phyloP scores from a whole-genome alignment of 2,888 invertebrate genomes.

The Drosophila birchii region DNA sequence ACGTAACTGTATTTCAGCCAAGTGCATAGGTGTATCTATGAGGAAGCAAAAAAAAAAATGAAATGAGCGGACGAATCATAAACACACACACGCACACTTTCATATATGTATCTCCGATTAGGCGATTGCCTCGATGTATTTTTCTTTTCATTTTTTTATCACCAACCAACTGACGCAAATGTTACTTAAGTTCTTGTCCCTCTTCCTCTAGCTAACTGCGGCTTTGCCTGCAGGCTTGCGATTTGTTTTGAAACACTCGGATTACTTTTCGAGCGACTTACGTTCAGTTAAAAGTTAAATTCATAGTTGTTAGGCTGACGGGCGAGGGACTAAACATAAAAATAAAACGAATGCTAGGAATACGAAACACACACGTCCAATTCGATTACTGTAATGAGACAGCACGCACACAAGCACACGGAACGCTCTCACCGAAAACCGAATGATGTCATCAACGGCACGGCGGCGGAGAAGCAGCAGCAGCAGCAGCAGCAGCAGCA shows the following conservation, averaged over 20 bases:
- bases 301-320: slow-evolving; percentile 3
- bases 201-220: slow-evolving; percentile 14
- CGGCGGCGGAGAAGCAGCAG: slow-evolving; percentile 21
- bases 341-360: slow-evolving; percentile 34
- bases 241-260: slow-evolving; percentile 30
- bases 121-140: slow-evolving; percentile 56
- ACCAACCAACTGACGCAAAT: slow-evolving; percentile 59
- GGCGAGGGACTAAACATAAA: slow-evolving; percentile 2
- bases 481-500: slow-evolving; percentile 11
- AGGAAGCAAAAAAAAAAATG: slow-evolving; percentile 35
- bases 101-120: slow-evolving; percentile 53
- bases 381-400: slow-evolving; percentile 50
- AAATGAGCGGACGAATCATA: slow-evolving; percentile 43
- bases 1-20: slow-evolving; percentile 70
- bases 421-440: slow-evolving; percentile 61
- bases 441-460: slow-evolving; percentile 76
- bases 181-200: slow-evolving; percentile 46
- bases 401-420: slow-evolving; percentile 26
- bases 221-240: slow-evolving; percentile 25
- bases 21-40: slow-evolving; percentile 61
- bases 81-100: slow-evolving; percentile 44
- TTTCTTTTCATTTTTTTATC: slow-evolving; percentile 44
- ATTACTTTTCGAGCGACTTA: not conserved
- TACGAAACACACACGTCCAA: slow-evolving; percentile 38
- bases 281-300: slow-evolving; percentile 1